Percentiles rank a stretch among this genome's conserved stretches.
phyloP scores from a whole-genome alignment of 2,888 invertebrate species.

The Tipula unca region DNA sequence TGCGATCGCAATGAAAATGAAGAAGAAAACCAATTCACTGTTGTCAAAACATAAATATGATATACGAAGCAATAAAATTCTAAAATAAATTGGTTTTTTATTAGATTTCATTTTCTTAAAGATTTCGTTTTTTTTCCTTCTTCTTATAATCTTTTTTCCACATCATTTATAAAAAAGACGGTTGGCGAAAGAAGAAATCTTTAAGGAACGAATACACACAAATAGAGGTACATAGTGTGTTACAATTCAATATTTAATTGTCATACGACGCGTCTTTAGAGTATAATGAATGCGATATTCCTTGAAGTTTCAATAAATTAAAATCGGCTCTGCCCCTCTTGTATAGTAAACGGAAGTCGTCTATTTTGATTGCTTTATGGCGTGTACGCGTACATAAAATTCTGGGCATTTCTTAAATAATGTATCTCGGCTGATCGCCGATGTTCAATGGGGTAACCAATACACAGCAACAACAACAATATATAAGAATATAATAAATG shows the following conservation, averaged over 20 bases:
- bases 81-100: neutral
- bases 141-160: neutral
- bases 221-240: neutral
- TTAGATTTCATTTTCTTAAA: neutral
- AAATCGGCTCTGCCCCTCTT: neutral
- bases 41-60: neutral
- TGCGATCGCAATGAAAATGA: neutral
- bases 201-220: neutral
- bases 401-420: neutral
- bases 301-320: neutral
- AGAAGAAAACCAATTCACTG: neutral
- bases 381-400: neutral
- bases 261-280: neutral
- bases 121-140: neutral
- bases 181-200: neutral
- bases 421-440: neutral
- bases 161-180: neutral
- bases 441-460: neutral
- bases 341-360: neutral
- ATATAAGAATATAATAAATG: neutral
- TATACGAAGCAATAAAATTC: neutral
- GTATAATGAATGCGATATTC: neutral
- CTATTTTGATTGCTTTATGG: neutral
- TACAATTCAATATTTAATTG: neutral
- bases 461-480: neutral